Evolutionary conservation across 2,888 invertebrate species (phyloP), one percentile per base, ranked within the genome.

Genomic region (Schizotus pectinicornis): DNA sequence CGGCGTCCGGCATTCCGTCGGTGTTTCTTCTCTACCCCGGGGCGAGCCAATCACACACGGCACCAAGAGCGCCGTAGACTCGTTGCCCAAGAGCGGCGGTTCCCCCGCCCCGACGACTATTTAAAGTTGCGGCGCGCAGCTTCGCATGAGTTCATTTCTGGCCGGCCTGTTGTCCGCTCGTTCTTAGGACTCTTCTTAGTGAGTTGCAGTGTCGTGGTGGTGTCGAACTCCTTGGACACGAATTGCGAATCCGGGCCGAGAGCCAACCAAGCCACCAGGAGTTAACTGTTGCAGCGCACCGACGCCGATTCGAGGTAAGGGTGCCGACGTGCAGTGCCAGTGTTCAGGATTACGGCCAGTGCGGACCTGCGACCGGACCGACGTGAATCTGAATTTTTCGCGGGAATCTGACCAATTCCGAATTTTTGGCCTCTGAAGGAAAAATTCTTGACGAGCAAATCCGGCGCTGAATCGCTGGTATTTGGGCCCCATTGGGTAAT

Each of bases 61-160:
- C 83, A 81, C 81, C 81, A 81, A 82, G 80, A 82, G 83, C 82
- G 81, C 81, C 82, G 81, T 81, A 81, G 81, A 80, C 82, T 81
- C 81, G 78, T 82, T 82, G 83, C 82, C 83, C 83, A 83, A 84
- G 85, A 85, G 85, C 85, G 65, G 81, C 80, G 76, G 81, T 80
- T 82, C 82, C 84, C 82, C 84, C 84, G 83, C 84, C 80, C 81
- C 78, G 77, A 75, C 78, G 78, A 81, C 81, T 84, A 84, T 84
- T 84, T 84, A 84, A 84, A 83, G 81, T 83, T 81, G 81, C 81
- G 81, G 79, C 81, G 81, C 81, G 77, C 79, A 80, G 81, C 83
- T 81, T 80, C 81, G 81, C 82, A 82, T 81, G 83, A 84, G 83
- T 84, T 83, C 81, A 83, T 80, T 83, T 81, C 82, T 82, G 82